Conservation (phyloP, 2,113 vertebrate genomes). For the Chrysemys picta region DNA sequence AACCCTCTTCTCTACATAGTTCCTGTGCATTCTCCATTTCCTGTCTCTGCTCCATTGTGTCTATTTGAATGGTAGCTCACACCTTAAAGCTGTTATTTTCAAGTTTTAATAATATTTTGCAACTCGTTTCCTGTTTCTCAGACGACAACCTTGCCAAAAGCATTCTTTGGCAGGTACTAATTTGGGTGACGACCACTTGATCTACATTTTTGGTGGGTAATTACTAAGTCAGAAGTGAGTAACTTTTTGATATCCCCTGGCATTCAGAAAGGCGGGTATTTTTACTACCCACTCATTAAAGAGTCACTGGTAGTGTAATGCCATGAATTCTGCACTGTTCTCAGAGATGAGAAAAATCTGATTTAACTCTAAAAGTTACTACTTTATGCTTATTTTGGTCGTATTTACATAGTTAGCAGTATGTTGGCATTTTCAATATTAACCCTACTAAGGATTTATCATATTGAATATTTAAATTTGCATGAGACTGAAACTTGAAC, state of each 20-base stretch:
- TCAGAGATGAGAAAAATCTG: conserved; percentile 72
- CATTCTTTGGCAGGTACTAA: conserved; percentile 84
- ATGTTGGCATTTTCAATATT: conserved; percentile 14
- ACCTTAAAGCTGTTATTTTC: conserved; percentile 81
- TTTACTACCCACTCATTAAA: conserved; percentile 80
- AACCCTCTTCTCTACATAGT: neutral
- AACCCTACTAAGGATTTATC: neutral
- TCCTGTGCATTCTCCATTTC: neutral
- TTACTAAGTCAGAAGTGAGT: conserved; percentile 83
- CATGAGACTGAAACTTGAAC: neutral
- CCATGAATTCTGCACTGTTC: conserved; percentile 76
- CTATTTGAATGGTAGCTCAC: conserved; percentile 59
- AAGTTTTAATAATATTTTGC: conserved; percentile 82
- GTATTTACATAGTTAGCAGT: neutral
- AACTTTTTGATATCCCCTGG: conserved; percentile 81
- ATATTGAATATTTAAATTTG: neutral
- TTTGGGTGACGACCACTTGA: conserved; percentile 85
- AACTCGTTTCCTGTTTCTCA: conserved; percentile 79
- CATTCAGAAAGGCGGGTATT: conserved; percentile 79
- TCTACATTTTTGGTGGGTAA: conserved; percentile 85
- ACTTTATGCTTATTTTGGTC: conserved; percentile 72
- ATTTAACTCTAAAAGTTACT: conserved; percentile 64
- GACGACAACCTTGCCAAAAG: conserved; percentile 78
- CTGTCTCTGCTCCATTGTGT: conserved; percentile 16
- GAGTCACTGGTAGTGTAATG: conserved; percentile 77